A percentile compares a stretch with the other conserved stretches of the same genome.
phyloP scores from a whole-genome alignment of 2,797 vertebrate genomes.

The Catamblyrhynchus diadema region DNA sequence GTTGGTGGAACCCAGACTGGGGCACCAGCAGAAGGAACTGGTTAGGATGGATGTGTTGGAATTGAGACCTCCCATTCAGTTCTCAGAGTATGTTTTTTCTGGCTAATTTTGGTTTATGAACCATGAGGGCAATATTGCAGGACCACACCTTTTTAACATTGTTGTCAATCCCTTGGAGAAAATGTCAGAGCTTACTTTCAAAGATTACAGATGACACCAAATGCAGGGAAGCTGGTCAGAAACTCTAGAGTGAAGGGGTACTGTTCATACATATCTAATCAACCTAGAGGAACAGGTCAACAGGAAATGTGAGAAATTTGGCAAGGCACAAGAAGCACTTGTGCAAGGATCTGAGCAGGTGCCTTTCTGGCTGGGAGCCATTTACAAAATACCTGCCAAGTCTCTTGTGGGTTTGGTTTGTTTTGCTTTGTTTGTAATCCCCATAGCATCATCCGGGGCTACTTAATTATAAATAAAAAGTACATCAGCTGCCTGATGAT shows the following conservation, averaged over 20 bases:
- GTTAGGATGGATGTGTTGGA: too few relatives aligned
- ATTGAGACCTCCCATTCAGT: neutral
- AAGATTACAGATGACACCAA: neutral
- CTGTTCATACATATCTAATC: neutral
- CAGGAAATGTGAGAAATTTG: neutral
- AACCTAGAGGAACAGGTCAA: neutral
- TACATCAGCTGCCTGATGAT: neutral
- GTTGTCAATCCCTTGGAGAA: neutral
- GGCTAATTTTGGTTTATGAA: neutral
- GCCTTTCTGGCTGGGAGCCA: neutral
- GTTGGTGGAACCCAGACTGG: neutral
- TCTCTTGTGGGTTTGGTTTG: neutral
- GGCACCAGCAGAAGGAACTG: neutral
- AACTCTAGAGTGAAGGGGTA: neutral
- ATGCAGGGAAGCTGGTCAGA: neutral
- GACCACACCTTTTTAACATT: fast-evolving
- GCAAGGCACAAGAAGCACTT: neutral
- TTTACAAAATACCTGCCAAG: neutral
- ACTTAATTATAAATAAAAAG: neutral
- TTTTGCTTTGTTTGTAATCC: neutral
- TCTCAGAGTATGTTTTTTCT: neutral
- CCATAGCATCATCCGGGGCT: neutral
- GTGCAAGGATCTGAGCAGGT: neutral
- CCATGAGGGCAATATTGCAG: neutral
- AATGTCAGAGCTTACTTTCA: neutral